A percentile compares a stretch with the other conserved stretches of the same genome.
phyloP scores from a whole-genome alignment of 1,140 invertebrate species.

The Eupristina koningsbergeri region DNA sequence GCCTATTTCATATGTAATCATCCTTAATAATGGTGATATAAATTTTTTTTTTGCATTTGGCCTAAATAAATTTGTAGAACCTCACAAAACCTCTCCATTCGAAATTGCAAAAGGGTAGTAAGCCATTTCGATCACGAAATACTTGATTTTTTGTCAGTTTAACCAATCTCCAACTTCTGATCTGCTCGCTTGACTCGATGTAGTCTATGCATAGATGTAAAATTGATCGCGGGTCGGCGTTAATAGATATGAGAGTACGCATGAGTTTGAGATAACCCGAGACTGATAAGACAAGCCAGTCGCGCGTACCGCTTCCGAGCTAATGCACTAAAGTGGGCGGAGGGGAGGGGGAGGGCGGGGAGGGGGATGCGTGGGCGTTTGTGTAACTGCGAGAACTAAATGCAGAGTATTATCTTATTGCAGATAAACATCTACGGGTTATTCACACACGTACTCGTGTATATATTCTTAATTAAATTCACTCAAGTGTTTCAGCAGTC shows the following conservation, averaged over 20 bases:
- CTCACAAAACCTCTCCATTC: no score
- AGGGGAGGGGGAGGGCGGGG: no score
- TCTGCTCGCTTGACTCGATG: neutral
- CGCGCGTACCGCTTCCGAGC: conserved; percentile 1
- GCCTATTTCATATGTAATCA: no score
- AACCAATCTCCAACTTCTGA: neutral
- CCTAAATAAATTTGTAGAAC: no score
- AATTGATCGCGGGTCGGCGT: neutral
- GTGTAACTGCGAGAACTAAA: neutral
- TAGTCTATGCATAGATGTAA: neutral
- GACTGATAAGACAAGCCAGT: conserved; percentile 14
- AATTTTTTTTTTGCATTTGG: no score
- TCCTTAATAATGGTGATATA: no score
- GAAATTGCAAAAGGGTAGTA: no score
- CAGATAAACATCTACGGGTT: conserved; percentile 11
- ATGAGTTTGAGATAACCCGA: neutral
- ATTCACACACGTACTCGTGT: neutral
- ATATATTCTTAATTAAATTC: conserved; percentile 9
- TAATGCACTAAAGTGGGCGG: neutral
- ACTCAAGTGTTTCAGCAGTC: neutral
- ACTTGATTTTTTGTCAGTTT: no score
- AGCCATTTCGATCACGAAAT: no score
- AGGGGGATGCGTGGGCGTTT: neutral
- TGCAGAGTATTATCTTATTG: conserved; percentile 33
- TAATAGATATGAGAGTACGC: conserved; percentile 4